Percentiles rank a stretch among this genome's conserved stretches.
Conservation (phyloP, 2,888 invertebrate species). For the Panopea generosa region DNA sequence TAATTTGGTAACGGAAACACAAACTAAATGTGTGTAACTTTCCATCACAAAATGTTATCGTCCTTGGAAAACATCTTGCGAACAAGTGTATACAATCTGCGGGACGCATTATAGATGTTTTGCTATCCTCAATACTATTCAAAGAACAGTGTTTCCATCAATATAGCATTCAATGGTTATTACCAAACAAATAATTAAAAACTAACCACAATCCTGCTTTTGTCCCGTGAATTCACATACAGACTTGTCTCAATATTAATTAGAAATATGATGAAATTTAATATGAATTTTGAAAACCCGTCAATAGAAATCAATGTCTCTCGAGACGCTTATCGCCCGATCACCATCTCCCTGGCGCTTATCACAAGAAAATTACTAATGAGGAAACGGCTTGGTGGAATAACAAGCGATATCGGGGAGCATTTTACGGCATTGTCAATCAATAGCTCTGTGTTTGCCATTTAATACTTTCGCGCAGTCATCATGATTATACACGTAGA, state of each 20-base stretch:
- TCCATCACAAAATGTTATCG: too few species aligned
- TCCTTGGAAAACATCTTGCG: too few species aligned
- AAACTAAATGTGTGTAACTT: too few species aligned
- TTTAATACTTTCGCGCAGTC: constrained; percentile 22
- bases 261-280: constrained; percentile 52
- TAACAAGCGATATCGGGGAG: neutral
- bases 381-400: constrained; percentile 11
- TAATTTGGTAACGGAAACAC: too few species aligned
- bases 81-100: too few species aligned
- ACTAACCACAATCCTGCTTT: neutral
- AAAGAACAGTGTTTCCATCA: too few species aligned
- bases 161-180: too few species aligned
- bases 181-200: too few species aligned
- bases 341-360: constrained; percentile 32
- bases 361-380: constrained; percentile 22
- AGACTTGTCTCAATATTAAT: constrained; percentile 36
- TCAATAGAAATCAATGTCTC: constrained; percentile 43
- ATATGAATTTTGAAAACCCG: constrained; percentile 46
- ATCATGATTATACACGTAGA: constrained; percentile 23
- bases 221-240: constrained; percentile 9
- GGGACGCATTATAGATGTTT: too few species aligned
- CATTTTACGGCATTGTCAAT: too few species aligned
- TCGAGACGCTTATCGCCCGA: constrained; percentile 30
- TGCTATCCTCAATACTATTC: too few species aligned
- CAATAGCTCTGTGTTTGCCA: constrained; percentile 13